phyloP scores from a whole-genome alignment of 2,797 vertebrate species.

The Alosa sapidissima region DNA sequence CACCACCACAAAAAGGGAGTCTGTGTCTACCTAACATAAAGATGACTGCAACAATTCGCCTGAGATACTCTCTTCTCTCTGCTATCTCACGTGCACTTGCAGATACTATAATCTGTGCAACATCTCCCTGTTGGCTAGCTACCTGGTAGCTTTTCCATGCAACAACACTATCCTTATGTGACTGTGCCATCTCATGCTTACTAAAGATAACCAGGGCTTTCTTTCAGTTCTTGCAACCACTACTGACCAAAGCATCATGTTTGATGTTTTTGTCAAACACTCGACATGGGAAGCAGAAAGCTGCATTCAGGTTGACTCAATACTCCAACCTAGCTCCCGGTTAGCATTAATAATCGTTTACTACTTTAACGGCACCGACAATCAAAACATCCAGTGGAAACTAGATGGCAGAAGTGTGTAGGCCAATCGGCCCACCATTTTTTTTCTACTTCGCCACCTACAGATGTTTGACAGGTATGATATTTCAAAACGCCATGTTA shows the following conservation, averaged over 20 bases:
- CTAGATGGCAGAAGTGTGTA: too few relatives aligned
- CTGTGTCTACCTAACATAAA: constrained; percentile 32
- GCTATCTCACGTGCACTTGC: constrained; percentile 3
- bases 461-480: too few relatives aligned
- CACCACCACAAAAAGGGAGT: not conserved
- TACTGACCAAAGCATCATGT: constrained; percentile 38
- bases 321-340: too few relatives aligned
- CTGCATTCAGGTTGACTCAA: too few relatives aligned
- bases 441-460: too few relatives aligned
- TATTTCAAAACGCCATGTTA: too few relatives aligned
- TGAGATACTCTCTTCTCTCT: constrained; percentile 21
- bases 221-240: constrained; percentile 42
- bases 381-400: too few relatives aligned
- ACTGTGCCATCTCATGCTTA: constrained; percentile 37
- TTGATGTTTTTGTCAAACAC: constrained; percentile 43
- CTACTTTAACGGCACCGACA: too few relatives aligned
- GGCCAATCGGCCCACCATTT: too few relatives aligned
- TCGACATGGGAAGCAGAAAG: constrained; percentile 14
- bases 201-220: constrained; percentile 34
- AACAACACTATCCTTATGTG: constrained; percentile 43
- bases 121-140: not conserved
- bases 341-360: too few relatives aligned
- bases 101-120: constrained; percentile 8
- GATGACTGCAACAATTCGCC: constrained; percentile 31
- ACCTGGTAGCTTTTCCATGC: constrained; percentile 31